Conservation (phyloP, 2,797 vertebrate species). For the Vultur gryphus region DNA sequence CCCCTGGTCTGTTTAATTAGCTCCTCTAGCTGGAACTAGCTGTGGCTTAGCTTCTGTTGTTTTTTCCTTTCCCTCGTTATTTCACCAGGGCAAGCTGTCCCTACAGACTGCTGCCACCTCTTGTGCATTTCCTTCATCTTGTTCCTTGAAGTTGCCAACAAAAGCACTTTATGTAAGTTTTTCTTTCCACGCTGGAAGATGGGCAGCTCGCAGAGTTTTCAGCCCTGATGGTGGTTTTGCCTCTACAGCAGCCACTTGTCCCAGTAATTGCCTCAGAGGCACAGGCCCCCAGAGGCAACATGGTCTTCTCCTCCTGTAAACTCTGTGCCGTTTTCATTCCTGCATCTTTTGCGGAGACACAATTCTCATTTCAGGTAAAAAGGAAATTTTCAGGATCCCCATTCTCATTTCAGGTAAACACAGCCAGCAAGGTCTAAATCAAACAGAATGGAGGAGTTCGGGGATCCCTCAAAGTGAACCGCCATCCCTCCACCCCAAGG, state of each 20-base stretch:
- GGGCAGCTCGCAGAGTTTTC: neutral
- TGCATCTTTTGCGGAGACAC: neutral
- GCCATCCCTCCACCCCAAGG: too few relatives aligned
- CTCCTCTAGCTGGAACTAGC: neutral
- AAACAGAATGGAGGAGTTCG: neutral
- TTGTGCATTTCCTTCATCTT: neutral
- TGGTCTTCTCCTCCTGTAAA: neutral
- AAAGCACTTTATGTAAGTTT: neutral
- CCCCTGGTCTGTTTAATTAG: neutral
- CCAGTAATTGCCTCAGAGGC: neutral
- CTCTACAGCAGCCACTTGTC: neutral
- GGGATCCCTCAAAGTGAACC: neutral
- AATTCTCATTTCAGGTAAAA: neutral
- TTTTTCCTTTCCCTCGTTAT: neutral
- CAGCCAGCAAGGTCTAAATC: neutral
- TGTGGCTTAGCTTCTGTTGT: conserved; percentile 15
- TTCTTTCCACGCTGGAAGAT: neutral
- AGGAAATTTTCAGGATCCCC: neutral
- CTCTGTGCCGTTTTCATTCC: neutral
- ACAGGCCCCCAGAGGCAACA: fast-evolving
- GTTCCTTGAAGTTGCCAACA: neutral
- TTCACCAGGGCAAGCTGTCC: conserved; percentile 9
- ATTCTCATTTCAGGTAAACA: neutral
- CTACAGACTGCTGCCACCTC: neutral
- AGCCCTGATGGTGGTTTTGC: neutral